Evolutionary conservation across 2,888 invertebrate genomes (phyloP).

Genomic region (Acanthosepion lycidas): DNA sequence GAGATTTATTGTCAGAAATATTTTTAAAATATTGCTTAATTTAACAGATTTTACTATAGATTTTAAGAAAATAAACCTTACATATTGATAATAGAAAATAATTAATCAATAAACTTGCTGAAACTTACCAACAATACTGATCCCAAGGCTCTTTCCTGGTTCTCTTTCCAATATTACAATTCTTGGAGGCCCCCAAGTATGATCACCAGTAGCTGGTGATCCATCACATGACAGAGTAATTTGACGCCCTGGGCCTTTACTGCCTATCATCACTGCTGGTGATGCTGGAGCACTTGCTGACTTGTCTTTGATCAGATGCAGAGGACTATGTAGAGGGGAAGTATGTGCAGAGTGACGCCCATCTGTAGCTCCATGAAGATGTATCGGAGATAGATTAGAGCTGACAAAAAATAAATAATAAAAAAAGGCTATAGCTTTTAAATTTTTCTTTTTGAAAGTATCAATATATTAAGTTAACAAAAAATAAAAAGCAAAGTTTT

Average conservation of each 20-base stretch:
- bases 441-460: no score
- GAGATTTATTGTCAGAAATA: no score
- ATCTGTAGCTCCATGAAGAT: background rate
- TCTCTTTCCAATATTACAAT: constrained; percentile 84
- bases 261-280: constrained; percentile 39
- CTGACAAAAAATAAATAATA: background rate
- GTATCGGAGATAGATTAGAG: constrained; percentile 44
- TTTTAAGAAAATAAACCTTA: no score
- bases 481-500: no score
- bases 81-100: background rate
- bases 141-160: constrained; percentile 88
- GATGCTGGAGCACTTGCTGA: constrained; percentile 50
- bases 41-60: no score
- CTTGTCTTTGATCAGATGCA: constrained; percentile 42
- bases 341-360: constrained; percentile 39
- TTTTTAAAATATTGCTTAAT: no score
- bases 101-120: background rate
- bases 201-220: constrained; percentile 64
- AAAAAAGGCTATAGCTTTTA: background rate
- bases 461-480: no score
- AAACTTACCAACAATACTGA: constrained; percentile 96
- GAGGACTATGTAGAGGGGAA: constrained; percentile 41
- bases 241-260: constrained; percentile 54
- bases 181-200: constrained; percentile 86
- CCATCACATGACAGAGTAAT: constrained; percentile 62